Percentiles rank a stretch among this genome's conserved stretches.
Conservation (phyloP, 64 coral and sea anemone species). For the Porites lutea region DNA sequence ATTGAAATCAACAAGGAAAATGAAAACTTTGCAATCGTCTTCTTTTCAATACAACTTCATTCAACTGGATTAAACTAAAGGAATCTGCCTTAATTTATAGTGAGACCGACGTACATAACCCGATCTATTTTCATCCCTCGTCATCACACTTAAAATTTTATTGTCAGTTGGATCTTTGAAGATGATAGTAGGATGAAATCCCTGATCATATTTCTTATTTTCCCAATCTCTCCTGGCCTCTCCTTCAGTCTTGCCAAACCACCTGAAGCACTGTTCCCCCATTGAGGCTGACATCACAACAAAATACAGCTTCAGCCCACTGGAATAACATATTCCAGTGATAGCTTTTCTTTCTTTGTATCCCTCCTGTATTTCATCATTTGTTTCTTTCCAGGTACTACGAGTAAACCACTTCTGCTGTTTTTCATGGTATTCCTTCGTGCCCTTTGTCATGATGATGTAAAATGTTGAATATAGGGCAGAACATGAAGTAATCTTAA, state of each 20-base stretch:
- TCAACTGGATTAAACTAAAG: too few relatives aligned
- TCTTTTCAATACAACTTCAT: too few relatives aligned
- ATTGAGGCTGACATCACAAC: neutral
- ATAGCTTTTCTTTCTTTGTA: neutral
- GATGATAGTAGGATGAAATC: neutral
- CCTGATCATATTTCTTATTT: neutral
- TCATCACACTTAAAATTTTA: neutral
- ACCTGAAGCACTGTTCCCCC: neutral
- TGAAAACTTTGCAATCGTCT: too few relatives aligned
- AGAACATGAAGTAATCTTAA: neutral
- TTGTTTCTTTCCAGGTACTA: neutral
- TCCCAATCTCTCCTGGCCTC: neutral
- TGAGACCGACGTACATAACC: too few relatives aligned
- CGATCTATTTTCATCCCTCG: neutral
- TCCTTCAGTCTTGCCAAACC: neutral
- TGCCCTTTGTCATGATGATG: constrained; percentile 1
- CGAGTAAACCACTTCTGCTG: neutral
- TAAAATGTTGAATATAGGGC: neutral
- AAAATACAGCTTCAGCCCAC: neutral
- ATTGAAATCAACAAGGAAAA: too few relatives aligned
- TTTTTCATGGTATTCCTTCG: constrained; percentile 8
- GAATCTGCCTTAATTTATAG: too few relatives aligned
- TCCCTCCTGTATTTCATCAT: neutral
- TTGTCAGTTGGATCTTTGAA: neutral
- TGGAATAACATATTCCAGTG: constrained; percentile 12